Base-by-base conservation (phyloP, 1,140 invertebrate genomes). In the Nixonia krombeini region DNA sequence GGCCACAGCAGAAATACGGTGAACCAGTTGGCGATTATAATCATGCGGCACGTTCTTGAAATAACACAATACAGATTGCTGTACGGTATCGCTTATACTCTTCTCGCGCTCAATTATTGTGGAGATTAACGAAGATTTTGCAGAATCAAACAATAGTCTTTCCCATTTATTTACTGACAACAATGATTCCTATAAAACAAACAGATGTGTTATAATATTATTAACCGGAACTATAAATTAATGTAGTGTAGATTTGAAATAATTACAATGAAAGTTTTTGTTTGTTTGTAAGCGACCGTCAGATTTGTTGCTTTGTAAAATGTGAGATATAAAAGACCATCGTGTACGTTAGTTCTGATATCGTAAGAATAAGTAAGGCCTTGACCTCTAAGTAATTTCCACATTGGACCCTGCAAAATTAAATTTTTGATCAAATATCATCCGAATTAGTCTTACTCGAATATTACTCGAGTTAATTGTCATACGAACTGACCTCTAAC, bases 291-390 rank as follows among this genome's bases (percentile, higher is more conserved):
- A 1, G 94, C 93, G 13, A 87, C 89, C 4, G 91, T 83, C 2
- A 92, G 83, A 76, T 96, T 92, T 4, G 93, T 91, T 26, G 93
- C 91, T 69, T 89, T 88, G 70, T 89, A 90, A 23, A 96, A 88
- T 2, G 87, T 82, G 50, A 96, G 88, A 67, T 89, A 90, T 1
- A 96, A 73, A 0, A 91, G 74, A 0, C 91, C 92, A 81, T 93
- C 90, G 71, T 91, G 88, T 9, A 88, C 86, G 61, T 87, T 85
- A 4, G 87, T 67, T 40, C 81, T 79, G 12, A 94, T 88, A 28
- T 85, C 87, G 83, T 91, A 95, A 31, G 89, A 85, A 82, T 97
- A 97, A 0, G 94, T 88, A n/a, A 95, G 86, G 4, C 95, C 95
- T 65, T 90, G 89, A 17, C 95, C 95, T 74, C 95, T 86, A 55